Evolutionary conservation across 2,888 invertebrate species (phyloP).

Genomic region (Drosophila kanekoi): DNA sequence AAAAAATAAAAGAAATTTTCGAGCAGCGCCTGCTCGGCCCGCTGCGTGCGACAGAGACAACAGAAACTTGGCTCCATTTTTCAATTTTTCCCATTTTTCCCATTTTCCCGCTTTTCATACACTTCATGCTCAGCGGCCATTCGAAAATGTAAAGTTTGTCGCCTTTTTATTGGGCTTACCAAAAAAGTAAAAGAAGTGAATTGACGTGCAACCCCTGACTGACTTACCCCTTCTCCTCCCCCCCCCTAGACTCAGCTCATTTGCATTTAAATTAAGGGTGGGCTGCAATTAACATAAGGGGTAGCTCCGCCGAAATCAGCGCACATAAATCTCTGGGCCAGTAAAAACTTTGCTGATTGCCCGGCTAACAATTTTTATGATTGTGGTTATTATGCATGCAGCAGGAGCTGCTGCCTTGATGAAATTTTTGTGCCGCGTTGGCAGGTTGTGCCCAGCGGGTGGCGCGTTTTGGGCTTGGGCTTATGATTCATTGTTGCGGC

Average conservation of each 20-base stretch:
- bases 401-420: constrained; percentile 13
- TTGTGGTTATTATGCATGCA: constrained; percentile 77
- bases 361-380: constrained; percentile 64
- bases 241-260: constrained; percentile 26
- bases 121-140: constrained; percentile 36
- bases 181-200: neutral
- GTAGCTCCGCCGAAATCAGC: constrained; percentile 49
- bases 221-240: constrained; percentile 25
- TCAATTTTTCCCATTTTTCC: neutral
- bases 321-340: constrained; percentile 67
- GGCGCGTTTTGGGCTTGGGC: constrained; percentile 10
- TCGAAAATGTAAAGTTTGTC: constrained; percentile 45
- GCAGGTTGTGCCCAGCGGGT: constrained; percentile 43
- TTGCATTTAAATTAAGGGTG: constrained; percentile 74
- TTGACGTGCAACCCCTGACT: constrained; percentile 31
- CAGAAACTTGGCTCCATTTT: constrained; percentile 33
- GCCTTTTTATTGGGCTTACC: constrained; percentile 24
- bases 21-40: neutral
- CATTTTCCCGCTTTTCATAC: neutral
- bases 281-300: constrained; percentile 53
- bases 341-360: constrained; percentile 56
- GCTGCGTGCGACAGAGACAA: constrained; percentile 29
- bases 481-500: constrained; percentile 67
- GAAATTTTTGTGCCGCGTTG: constrained; percentile 59
- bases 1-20: constrained; percentile 72